Conservation (phyloP, 1,140 invertebrate genomes). For the Drosophila miranda region DNA sequence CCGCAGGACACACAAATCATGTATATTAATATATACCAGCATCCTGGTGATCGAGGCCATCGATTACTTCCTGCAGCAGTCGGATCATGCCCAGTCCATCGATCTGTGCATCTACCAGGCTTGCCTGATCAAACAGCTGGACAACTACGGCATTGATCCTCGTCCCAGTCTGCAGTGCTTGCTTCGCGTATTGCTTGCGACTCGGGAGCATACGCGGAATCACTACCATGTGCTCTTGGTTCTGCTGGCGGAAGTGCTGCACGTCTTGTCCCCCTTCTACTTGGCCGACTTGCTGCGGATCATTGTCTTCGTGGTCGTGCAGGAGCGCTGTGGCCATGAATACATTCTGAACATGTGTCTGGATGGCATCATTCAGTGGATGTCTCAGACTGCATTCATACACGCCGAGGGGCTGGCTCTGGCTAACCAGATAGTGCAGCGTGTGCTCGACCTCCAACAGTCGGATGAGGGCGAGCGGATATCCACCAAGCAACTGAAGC, state of each 20-base stretch:
- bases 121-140: too few relatives aligned
- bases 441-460: conserved; percentile 53
- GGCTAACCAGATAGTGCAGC: conserved; percentile 72
- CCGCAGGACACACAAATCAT: too few relatives aligned
- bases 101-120: too few relatives aligned
- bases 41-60: too few relatives aligned
- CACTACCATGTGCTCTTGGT: conserved; percentile 80
- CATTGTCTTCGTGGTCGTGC: conserved; percentile 70
- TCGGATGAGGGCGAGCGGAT: conserved; percentile 18
- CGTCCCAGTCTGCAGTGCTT: too few relatives aligned
- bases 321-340: conserved; percentile 79
- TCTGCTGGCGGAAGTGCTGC: conserved; percentile 82
- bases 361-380: conserved; percentile 84
- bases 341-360: conserved; percentile 82
- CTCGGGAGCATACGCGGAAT: too few relatives aligned
- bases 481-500: conserved; percentile 56
- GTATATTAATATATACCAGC: too few relatives aligned
- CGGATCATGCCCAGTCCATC: too few relatives aligned
- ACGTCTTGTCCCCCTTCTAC: conserved; percentile 82
- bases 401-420: conserved; percentile 77
- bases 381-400: conserved; percentile 84
- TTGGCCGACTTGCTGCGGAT: conserved; percentile 82
- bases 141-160: too few relatives aligned
- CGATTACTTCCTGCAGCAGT: too few relatives aligned
- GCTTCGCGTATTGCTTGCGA: too few relatives aligned